These are phyloP conservation scores for Carposina sasakii DNA, from an alignment of 1,140 invertebrate species.

Conservation along the genomic window DNA sequence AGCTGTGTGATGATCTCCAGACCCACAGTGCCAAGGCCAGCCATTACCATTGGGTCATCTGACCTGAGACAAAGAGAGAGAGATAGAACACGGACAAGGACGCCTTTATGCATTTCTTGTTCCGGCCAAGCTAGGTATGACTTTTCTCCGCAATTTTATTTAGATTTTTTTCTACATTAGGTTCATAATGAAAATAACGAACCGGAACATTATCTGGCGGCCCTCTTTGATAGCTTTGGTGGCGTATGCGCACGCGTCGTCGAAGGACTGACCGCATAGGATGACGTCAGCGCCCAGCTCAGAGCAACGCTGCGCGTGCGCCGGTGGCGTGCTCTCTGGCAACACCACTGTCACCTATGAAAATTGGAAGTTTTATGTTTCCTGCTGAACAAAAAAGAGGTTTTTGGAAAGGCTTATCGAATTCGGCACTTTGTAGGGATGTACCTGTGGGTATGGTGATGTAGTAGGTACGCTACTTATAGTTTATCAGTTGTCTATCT, in stretches of 20 bases:
- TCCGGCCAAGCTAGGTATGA: too few relatives aligned
- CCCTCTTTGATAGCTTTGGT: slow-evolving; percentile 39
- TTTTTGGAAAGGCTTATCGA: too few relatives aligned
- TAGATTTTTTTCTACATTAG: too few relatives aligned
- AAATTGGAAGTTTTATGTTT: background rate
- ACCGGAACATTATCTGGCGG: slow-evolving; percentile 41
- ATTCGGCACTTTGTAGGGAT: too few relatives aligned
- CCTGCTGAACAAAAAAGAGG: too few relatives aligned
- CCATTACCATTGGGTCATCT: slow-evolving; percentile 50
- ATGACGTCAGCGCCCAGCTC: slow-evolving; percentile 56
- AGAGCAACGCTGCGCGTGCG: slow-evolving; percentile 46
- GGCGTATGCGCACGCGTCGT: slow-evolving; percentile 40
- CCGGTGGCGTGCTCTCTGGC: slow-evolving; percentile 39
- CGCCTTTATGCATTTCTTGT: too few relatives aligned
- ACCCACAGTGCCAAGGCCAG: slow-evolving; percentile 52
- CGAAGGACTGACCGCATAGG: slow-evolving; percentile 40
- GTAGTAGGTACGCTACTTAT: too few relatives aligned
- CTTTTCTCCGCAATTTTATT: too few relatives aligned
- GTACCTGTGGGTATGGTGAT: too few relatives aligned
- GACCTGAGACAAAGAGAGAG: slow-evolving; percentile 26
- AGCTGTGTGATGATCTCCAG: slow-evolving; percentile 57
- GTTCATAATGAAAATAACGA: background rate
- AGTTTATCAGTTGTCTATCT: background rate
- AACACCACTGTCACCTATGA: slow-evolving; percentile 48
- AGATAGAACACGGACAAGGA: too few relatives aligned